These are phyloP conservation scores for Athene cunicularia DNA, from an alignment of 2,113 vertebrate genomes.

Conservation along the genomic window DNA sequence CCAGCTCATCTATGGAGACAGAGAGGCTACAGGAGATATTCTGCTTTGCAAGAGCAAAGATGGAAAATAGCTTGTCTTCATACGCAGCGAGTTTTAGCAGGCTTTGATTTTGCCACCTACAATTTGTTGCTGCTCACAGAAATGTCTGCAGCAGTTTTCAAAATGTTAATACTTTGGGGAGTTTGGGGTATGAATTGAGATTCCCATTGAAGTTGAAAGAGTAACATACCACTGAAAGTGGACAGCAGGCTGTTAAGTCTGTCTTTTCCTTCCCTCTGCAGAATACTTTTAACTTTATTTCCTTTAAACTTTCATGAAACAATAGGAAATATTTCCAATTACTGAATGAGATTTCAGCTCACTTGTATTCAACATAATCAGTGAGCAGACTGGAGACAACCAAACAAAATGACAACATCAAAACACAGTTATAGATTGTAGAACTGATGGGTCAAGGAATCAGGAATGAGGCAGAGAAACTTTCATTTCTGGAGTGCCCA, in stretches of 20 bases:
- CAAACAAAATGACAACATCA: neutral
- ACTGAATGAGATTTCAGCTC: neutral
- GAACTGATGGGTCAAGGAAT: neutral
- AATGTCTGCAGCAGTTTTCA: neutral
- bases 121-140: neutral
- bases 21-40: neutral
- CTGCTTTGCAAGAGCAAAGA: neutral
- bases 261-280: neutral
- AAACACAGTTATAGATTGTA: neutral
- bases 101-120: constrained; percentile 28
- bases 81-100: constrained; percentile 3
- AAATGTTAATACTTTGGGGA: neutral
- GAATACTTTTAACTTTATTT: neutral
- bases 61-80: neutral
- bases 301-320: neutral
- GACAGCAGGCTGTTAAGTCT: neutral
- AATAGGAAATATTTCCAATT: neutral
- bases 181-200: neutral
- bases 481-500: neutral
- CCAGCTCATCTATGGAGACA: neutral
- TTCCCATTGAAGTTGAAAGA: neutral
- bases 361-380: neutral
- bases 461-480: neutral
- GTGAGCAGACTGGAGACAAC: neutral
- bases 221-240: neutral